Percentiles rank a stretch among this genome's conserved stretches.
phyloP scores from a whole-genome alignment of 1,140 invertebrate genomes.

The Schlechtendalia chinensis region DNA sequence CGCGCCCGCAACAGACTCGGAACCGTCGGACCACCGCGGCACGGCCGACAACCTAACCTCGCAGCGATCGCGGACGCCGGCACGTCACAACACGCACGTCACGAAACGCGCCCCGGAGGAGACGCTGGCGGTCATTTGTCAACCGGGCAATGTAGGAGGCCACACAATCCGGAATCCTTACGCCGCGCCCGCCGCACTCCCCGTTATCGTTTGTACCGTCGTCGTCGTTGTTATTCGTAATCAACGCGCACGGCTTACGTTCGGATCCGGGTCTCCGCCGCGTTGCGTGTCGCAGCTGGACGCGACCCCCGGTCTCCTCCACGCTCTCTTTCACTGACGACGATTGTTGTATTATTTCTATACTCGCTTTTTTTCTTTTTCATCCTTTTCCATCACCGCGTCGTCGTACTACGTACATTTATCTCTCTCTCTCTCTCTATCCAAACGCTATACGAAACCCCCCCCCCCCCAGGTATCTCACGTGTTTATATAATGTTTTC shows the following conservation, averaged over 20 bases:
- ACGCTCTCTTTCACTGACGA: slow-evolving; percentile 3
- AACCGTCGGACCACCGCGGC: too few relatives aligned
- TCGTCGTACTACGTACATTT: too few relatives aligned
- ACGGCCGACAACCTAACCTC: too few relatives aligned
- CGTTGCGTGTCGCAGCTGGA: slow-evolving; percentile 37
- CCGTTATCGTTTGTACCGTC: not conserved
- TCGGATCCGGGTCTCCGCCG: too few relatives aligned
- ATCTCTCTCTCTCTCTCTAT: too few relatives aligned
- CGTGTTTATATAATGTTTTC: not conserved
- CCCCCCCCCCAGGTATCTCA: too few relatives aligned
- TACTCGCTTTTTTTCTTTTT: slow-evolving; percentile 24
- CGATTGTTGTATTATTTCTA: slow-evolving; percentile 23
- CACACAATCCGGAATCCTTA: slow-evolving; percentile 35
- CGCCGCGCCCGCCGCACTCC: slow-evolving; percentile 4
- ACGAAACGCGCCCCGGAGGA: too few relatives aligned
- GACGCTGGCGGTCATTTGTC: slow-evolving; percentile 49
- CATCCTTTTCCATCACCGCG: not conserved
- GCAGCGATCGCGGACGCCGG: too few relatives aligned
- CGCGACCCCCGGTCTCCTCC: slow-evolving; percentile 8
- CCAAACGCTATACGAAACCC: too few relatives aligned
- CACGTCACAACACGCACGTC: too few relatives aligned
- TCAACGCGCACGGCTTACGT: slow-evolving; percentile 27
- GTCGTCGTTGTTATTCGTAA: slow-evolving; percentile 17
- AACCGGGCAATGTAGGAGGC: slow-evolving; percentile 1
- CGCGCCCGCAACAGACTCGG: not conserved